phyloP scores from a whole-genome alignment of 2,797 vertebrate genomes.

The Crocodylus rhombifer region DNA sequence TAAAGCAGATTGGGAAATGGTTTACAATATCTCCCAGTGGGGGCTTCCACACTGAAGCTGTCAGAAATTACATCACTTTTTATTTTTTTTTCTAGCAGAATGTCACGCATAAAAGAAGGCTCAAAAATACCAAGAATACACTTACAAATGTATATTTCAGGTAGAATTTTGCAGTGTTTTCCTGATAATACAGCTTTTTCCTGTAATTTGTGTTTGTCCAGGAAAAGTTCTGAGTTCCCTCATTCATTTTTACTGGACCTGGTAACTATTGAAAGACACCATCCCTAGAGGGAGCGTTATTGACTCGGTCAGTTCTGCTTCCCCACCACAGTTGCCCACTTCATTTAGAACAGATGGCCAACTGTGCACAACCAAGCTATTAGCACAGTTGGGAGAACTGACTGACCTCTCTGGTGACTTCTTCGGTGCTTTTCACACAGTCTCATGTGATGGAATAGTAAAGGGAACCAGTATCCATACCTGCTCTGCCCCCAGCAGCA shows the following conservation, averaged over 20 bases:
- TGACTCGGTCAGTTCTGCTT: not conserved
- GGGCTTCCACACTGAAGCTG: not conserved
- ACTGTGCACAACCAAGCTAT: not conserved
- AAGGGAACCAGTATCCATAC: accelerated
- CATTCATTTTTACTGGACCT: not conserved
- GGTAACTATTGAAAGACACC: not conserved
- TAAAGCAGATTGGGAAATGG: conserved; percentile 44
- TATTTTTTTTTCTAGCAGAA: conserved; percentile 7
- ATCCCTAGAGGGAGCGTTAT: not conserved
- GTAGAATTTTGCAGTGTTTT: not conserved
- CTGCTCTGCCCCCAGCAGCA: not conserved
- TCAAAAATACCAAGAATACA: conserved; percentile 22
- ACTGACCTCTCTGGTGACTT: not conserved
- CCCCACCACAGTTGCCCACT: not conserved
- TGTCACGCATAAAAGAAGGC: not conserved
- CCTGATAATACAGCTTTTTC: not conserved
- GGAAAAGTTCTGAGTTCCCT: not conserved
- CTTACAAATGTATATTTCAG: not conserved
- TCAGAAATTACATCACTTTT: conserved; percentile 10
- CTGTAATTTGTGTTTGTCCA: not conserved
- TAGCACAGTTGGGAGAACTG: not conserved
- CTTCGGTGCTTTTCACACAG: not conserved
- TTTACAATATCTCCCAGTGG: conserved; percentile 51
- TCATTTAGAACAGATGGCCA: not conserved
- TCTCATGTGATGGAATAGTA: not conserved